Base-by-base conservation (phyloP, 1,140 invertebrate genomes). In the Drosophila trapezifrons region DNA sequence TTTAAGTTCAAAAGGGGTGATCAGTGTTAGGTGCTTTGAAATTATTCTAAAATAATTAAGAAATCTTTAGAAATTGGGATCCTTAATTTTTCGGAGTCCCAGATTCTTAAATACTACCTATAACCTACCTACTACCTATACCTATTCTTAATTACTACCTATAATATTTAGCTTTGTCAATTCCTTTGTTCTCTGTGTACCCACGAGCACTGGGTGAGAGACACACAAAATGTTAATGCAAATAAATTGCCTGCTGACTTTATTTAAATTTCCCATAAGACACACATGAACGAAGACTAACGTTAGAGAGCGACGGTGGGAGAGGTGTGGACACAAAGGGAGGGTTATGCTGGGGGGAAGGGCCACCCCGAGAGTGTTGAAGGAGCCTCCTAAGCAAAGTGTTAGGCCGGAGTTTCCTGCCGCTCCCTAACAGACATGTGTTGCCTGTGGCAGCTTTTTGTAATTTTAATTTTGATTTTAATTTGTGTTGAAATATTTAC, bases 391-490 rank as follows among this genome's bases (percentile, higher is more conserved):
- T 82, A 76, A 67, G 69, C 82, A 81, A 82, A 86, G 82, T 82
- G 82, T 81, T 76, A 58, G 78, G 56, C 59, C 52, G 20, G 57
- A 57, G 57, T 52, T 76, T 35, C 25, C 35, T 69, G 18, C 42
- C 63, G 47, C 35, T 37, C 42, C 43, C 71, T 38, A 64, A 42
- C 66, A 58, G 87, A 80, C 85, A 89, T 89, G 84, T 89, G 84
- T 80, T 89, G 84, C 84, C 84, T 81, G 83, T 67, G 75, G 79
- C 76, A 77, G 84, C 86, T 90, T 89, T 85, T 89, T 89, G 85
- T 89, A 90, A 90, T 90, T 89, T 89, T 89, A 89, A 89, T 89
- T 89, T 90, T 90, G 80, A 89, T 89, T 89, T 89, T 89, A 89
- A 89, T 89, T 89, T 89, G 80, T 90, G 85, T 81, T 89, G 85